Evolutionary conservation across 64 coral and sea anemone genomes (phyloP), one percentile per base, ranked within the genome.

Genomic region (Stylophora pistillata): DNA sequence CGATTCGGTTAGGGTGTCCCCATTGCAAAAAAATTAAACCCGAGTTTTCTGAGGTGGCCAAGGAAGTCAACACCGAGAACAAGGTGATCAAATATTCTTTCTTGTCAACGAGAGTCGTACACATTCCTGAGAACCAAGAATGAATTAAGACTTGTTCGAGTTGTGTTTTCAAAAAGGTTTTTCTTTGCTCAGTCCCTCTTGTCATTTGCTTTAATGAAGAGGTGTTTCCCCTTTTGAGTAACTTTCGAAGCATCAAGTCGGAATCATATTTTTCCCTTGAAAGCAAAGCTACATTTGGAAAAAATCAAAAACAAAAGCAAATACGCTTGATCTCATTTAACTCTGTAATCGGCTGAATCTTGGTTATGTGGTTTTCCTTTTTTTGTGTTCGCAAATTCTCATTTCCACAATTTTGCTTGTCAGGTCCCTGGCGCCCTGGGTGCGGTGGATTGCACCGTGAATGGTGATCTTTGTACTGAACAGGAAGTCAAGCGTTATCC

Each of bases 401-500:
- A 47, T 47, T 47, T 47, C 37, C 37, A 47, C 37, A 7, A 47
- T 47, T 47, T 47, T 47, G 37, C 37, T 78, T 53, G 2, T n/a
- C 53, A 98, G 95, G 73, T 63, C 55, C 76, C 65, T 79, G 97
- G 97, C 64, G 93, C 82, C 25, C 41, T 99, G 47, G 97, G 93
- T 58, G 97, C 97, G 52, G 90, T 99, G 30, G 97, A 99, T 76
- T 99, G 97, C 53, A 85, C 94, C 53, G 30, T 78, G 56, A 55
- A 89, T 9, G 64, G 71, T 33, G 81, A 92, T 15, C 60, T 88
- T 15, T 99, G 97, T 25, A 53, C 75, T 33, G 76, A 90, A 68
- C 87, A 76, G 73, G 74, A 75, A 37, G 65, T 99, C 74, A 99
- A 95, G 65, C 83, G 97, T 72, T 99, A 95, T 76, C 97, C 97